Evolutionary conservation across 2,113 vertebrate species (phyloP).

Genomic region (Eleginops maclovinus): DNA sequence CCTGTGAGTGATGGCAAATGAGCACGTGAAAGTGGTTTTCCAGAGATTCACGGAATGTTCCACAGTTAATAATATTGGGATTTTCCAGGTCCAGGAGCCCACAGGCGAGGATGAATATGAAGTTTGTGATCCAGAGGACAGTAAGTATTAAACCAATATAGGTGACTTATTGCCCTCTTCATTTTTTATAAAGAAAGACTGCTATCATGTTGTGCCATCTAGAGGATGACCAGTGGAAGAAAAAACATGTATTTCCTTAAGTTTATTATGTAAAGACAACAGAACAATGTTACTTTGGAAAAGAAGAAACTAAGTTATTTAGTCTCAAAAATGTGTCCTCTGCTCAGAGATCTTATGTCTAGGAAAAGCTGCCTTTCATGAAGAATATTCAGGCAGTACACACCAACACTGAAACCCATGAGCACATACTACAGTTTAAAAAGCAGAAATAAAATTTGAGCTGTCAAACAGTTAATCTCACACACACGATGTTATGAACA

Average conservation of each 20-base stretch:
- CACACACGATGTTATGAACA: too few species aligned
- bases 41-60: background rate
- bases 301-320: too few species aligned
- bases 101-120: conserved; percentile 78
- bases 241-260: background rate
- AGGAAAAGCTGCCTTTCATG: too few species aligned
- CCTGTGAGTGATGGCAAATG: conserved; percentile 61
- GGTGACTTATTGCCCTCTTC: background rate
- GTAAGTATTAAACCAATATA: conserved; percentile 73
- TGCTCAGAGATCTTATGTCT: too few species aligned
- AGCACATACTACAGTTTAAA: too few species aligned
- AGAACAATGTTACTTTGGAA: background rate
- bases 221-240: conserved; percentile 6
- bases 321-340: too few species aligned
- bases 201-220: conserved; percentile 15
- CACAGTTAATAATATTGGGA: background rate
- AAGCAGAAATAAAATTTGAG: too few species aligned
- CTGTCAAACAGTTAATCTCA: too few species aligned
- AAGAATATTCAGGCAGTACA: too few species aligned
- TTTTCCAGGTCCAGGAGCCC: conserved; percentile 73
- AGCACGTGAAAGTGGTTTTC: background rate
- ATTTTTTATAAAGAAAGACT: background rate
- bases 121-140: conserved; percentile 75
- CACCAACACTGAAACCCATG: too few species aligned
- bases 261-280: background rate